Evolutionary conservation across 2,113 vertebrate species (phyloP).

Genomic region (Phycodurus eques): DNA sequence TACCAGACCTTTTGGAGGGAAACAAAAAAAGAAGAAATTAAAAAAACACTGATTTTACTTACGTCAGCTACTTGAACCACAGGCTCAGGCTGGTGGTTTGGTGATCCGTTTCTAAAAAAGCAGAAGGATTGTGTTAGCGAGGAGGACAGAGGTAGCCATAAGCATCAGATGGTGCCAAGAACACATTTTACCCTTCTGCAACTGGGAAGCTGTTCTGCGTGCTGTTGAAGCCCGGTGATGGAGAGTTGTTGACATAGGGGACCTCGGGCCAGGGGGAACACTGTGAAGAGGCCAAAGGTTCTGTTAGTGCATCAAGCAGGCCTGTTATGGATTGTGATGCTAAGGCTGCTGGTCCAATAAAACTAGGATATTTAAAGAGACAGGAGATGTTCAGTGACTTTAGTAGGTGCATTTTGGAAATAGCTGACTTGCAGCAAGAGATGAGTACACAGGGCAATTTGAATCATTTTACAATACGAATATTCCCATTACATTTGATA

Average conservation of each 20-base stretch:
- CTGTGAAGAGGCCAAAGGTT: conserved; percentile 56
- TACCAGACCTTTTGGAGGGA: too few species aligned
- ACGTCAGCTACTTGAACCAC: conserved; percentile 70
- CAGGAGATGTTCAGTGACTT: not conserved
- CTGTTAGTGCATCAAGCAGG: conserved; percentile 14
- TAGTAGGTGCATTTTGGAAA: not conserved
- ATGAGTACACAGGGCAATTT: not conserved
- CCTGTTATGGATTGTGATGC: not conserved
- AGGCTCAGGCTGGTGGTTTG: conserved; percentile 79
- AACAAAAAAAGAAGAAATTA: too few species aligned
- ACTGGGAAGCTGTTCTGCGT: conserved; percentile 87
- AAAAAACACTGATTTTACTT: conserved; percentile 37
- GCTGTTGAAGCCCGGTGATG: conserved; percentile 90
- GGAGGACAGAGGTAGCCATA: not conserved
- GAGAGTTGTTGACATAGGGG: conserved; percentile 86
- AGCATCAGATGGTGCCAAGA: not conserved
- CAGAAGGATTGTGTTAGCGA: not conserved
- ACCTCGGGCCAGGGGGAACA: conserved; percentile 96
- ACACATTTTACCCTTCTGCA: conserved; percentile 81
- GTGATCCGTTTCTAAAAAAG: conserved; percentile 86
- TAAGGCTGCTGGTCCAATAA: not conserved
- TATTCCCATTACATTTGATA: not conserved
- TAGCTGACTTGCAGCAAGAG: not conserved
- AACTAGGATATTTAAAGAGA: not conserved
- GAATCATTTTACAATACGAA: not conserved